These are phyloP conservation scores for Eupithecia subfuscata DNA, from an alignment of 2,888 invertebrate species.

Conservation along the genomic window DNA sequence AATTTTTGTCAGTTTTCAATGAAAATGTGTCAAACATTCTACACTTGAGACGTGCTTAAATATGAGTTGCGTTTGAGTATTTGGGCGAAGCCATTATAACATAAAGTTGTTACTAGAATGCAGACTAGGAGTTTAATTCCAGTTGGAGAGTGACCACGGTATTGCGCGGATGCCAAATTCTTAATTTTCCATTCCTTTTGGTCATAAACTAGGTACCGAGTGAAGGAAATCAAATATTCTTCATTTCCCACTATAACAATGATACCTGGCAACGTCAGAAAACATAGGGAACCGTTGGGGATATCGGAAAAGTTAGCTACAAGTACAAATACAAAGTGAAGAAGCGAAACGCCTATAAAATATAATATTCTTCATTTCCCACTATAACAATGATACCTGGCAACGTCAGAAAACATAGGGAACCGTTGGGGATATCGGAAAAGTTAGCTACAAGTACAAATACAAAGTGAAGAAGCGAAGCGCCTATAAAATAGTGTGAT, in stretches of 20 bases:
- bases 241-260: background rate
- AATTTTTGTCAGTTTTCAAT: no score
- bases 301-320: background rate
- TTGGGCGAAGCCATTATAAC: no score
- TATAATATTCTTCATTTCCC: no score
- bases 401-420: background rate
- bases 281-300: background rate
- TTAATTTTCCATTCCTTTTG: background rate
- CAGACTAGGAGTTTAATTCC: no score
- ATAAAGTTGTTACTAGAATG: no score
- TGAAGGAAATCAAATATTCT: background rate
- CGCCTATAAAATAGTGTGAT: background rate
- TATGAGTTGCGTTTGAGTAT: no score
- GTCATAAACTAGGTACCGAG: background rate
- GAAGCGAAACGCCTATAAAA: background rate
- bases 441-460: background rate
- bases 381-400: background rate
- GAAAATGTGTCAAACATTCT: no score
- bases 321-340: background rate
- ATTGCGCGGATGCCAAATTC: background rate
- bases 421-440: background rate
- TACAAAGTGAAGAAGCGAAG: background rate
- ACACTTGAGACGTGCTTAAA: no score
- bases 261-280: background rate
- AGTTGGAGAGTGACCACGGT: background rate